Base-by-base conservation (phyloP, 1,140 invertebrate species). In the Pseudomyrmex sp. region DNA sequence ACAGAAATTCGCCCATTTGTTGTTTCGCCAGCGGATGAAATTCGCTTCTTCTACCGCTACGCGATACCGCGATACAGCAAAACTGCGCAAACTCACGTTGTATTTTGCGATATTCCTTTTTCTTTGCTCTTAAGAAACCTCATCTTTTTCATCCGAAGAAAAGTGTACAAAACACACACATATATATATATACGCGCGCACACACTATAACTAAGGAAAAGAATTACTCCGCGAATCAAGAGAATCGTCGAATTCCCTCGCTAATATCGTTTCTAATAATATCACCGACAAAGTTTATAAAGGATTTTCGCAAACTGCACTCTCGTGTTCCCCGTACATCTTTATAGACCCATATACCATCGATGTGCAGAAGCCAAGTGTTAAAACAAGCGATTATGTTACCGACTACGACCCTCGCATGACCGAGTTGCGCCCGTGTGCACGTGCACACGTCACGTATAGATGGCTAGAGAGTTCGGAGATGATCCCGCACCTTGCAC, bases 371-470 rank as follows among this genome's bases (percentile, higher is more conserved):
- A 77, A 65, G 26, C 48, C 74, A 54, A 66, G 61, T 77, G 74
- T 68, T 77, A 77, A 77, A 77, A 58, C 75, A 77, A 77, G 52
- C 63, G 62, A 77, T 77, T 77, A 77, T 68, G 50, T 68, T 77
- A 68, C 75, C 50, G 50, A 46, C 50, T 77, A 68, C 35, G 20
- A 48, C 35, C 68, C 56, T 77, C 74, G 50, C 62, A 20, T 68
- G 74, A 56, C 63, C 75, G 26, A 9, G 26, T 13, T 46, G 63
- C 75, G 26, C 15, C 8, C 50, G 23, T 12, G 62, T 68, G 61
- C 61, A 65, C 23, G 65, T 13, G 20, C 10, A 23, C 56, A 77
- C 50, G 75, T 77, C 35, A 58, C 48, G 52, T 66, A 66, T 68
- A 56, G 26, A n/a, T 35, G 18, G 80, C 20, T 76, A 68, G 26